Evolutionary conservation across 2,113 vertebrate species (phyloP), one percentile per base, ranked within the genome.

Genomic region (Megaptera novaeangliae): DNA sequence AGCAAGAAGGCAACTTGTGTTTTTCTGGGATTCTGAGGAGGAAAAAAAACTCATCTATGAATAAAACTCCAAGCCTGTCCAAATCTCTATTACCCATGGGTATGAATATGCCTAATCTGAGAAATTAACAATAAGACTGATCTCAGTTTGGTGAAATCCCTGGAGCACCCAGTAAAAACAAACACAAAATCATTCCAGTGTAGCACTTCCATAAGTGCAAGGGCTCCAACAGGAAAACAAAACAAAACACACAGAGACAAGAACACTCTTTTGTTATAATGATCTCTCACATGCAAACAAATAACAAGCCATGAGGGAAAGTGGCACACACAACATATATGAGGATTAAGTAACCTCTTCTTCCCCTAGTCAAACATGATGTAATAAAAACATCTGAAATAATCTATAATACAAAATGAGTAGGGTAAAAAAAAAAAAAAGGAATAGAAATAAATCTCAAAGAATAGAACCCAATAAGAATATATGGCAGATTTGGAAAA

Each of bases 391-490:
- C 71, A 85, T 69, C 17, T 93, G 74, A 80, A 91, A 80, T 25
- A 83, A 83, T 64, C 52, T 91, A 39, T 91, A n/a, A 57, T 44
- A 77, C 12, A 64, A 85, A 96, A 88, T 63, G 2, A 49, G 49
- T 85, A 66, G 31, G 82, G n/a, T 69, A 15, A 75, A 91, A 71
- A 64, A 57, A 52, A 49, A 39, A 41, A 97, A 59, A 36, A 3
- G 66, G 13, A 72, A 57, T 81, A 82, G 18, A 95, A 80, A 52
- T 94, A 95, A 95, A 78, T 77, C 25, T 80, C 29, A 83, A 95
- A 85, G 20, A 84, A 64, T 23, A 83, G 39, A 14, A 41, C 5
- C 61, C 4, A 34, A 23, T 49, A 87, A 69, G 59, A 90, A 66
- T 63, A 57, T 20, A 85, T 49, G 27, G 25, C 8, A 88, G 23